Evolutionary conservation across 2,797 vertebrate species (phyloP).

Genomic region (Brachyalestes nurse): DNA sequence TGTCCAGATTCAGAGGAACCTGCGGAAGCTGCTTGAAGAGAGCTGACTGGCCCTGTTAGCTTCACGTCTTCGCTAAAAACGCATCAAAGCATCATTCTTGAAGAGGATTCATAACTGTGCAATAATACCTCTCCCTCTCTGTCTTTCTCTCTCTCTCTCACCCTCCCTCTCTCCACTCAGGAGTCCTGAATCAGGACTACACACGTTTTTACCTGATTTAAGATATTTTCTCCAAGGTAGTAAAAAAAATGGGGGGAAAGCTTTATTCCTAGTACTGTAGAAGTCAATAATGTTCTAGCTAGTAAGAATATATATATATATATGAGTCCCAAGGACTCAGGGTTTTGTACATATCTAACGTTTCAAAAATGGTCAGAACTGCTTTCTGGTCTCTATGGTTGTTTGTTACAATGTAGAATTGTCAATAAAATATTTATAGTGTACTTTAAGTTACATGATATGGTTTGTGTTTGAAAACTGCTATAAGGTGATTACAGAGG

Average conservation of each 20-base stretch:
- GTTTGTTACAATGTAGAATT: conserved; percentile 50
- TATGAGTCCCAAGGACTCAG: conserved; percentile 57
- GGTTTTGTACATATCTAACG: conserved; percentile 61
- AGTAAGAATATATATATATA: conserved; percentile 39
- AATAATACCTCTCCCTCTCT: conserved; percentile 65
- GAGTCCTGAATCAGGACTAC: conserved; percentile 60
- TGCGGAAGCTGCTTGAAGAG: conserved; percentile 76
- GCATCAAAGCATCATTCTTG: conserved; percentile 19
- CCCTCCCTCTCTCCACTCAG: conserved; percentile 52
- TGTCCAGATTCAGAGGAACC: conserved; percentile 76
- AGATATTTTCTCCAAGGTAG: conserved; percentile 33
- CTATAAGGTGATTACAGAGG: too few species aligned
- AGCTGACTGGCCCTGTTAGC: conserved; percentile 67
- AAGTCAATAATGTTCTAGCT: conserved; percentile 28
- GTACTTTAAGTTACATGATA: conserved; percentile 8
- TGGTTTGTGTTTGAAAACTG: background rate
- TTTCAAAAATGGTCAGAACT: conserved; percentile 63
- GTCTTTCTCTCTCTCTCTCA: conserved; percentile 54
- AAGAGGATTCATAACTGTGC: conserved; percentile 64
- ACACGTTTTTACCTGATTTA: conserved; percentile 42
- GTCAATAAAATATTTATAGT: conserved; percentile 64
- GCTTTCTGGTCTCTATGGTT: conserved; percentile 34
- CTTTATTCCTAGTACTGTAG: conserved; percentile 61
- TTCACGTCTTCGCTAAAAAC: conserved; percentile 49
- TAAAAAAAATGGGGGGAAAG: conserved; percentile 14